Evolutionary conservation across 1,140 invertebrate genomes (phyloP).

Genomic region (Drosophila subpulchrella): DNA sequence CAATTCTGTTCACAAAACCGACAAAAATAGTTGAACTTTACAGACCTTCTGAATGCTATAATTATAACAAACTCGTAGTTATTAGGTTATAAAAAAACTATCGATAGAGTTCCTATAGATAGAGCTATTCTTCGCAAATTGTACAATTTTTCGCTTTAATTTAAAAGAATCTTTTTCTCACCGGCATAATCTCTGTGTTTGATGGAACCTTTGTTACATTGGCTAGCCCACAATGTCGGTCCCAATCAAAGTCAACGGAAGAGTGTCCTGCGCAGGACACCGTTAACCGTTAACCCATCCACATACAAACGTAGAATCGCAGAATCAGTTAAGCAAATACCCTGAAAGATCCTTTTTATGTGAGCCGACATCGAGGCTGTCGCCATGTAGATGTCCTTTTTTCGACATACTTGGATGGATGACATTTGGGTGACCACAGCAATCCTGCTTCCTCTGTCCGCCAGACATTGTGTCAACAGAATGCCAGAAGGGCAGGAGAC

Average conservation of each 20-base stretch:
- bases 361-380: constrained; percentile 26
- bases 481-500: not conserved
- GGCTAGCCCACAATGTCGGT: constrained; percentile 8
- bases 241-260: constrained; percentile 18
- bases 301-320: not conserved
- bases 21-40: too few species aligned
- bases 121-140: too few species aligned
- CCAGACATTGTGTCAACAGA: constrained; percentile 45
- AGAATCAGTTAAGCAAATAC: constrained; percentile 39
- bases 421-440: constrained; percentile 34
- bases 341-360: constrained; percentile 20
- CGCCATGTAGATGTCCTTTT: constrained; percentile 14
- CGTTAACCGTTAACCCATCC: constrained; percentile 29
- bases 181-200: not conserved
- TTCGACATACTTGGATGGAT: constrained; percentile 14
- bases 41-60: too few species aligned
- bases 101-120: too few species aligned
- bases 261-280: constrained; percentile 11
- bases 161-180: not conserved
- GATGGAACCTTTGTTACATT: not conserved
- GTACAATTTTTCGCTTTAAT: not conserved
- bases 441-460: constrained; percentile 10
- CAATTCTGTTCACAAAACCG: too few species aligned
- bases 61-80: too few species aligned
- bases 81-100: too few species aligned